Percentiles rank a stretch among this genome's conserved stretches.
These are phyloP conservation scores for Sterrhoptilus dennistouni DNA, from an alignment of 2,113 vertebrate genomes.

Conservation along the genomic window DNA sequence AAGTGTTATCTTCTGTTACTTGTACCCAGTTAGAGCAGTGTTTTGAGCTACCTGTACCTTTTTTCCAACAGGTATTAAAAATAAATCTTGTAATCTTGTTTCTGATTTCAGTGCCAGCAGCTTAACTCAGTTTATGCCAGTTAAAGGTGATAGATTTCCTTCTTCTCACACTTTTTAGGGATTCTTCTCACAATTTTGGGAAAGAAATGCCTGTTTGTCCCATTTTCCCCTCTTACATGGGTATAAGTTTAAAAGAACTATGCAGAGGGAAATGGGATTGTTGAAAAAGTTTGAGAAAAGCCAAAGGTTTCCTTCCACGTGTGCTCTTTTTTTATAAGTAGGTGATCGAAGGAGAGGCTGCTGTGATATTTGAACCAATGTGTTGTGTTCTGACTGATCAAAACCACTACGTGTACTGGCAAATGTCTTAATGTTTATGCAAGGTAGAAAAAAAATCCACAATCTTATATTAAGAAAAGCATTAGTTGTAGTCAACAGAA, in stretches of 20 bases:
- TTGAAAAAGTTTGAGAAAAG: neutral
- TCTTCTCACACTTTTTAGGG: neutral
- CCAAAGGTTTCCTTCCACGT: neutral
- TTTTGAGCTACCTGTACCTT: neutral
- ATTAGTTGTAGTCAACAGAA: neutral
- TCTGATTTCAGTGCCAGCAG: neutral
- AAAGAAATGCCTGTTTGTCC: neutral
- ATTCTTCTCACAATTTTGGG: neutral
- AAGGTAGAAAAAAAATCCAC: neutral
- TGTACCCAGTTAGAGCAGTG: neutral
- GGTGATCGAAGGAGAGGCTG: neutral
- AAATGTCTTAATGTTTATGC: neutral
- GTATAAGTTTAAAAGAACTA: neutral
- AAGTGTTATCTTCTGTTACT: neutral
- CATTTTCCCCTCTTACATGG: neutral
- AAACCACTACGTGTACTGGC: neutral
- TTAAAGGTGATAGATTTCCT: neutral
- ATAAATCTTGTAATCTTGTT: neutral
- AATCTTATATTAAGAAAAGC: neutral
- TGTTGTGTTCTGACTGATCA: neutral
- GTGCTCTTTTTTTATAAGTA: neutral
- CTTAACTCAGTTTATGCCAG: neutral
- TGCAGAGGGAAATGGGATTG: neutral
- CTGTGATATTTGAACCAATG: neutral
- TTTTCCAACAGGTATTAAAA: neutral